These are phyloP conservation scores for Tortrix viridana DNA, from an alignment of 2,888 invertebrate species.

Conservation along the genomic window DNA sequence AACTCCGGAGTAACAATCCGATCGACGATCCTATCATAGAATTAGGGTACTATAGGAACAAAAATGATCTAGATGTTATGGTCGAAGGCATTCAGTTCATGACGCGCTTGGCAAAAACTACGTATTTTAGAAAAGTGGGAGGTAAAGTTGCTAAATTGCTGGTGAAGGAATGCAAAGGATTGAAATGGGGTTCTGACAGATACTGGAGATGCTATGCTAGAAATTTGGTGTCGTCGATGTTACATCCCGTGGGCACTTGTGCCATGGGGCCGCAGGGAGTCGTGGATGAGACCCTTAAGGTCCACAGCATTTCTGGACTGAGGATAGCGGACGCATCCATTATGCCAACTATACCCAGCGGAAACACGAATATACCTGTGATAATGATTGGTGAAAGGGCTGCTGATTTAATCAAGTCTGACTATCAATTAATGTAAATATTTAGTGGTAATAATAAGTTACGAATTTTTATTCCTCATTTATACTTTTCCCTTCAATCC, in stretches of 20 bases:
- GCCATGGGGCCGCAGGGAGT: conserved; percentile 69
- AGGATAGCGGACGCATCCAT: conserved; percentile 72
- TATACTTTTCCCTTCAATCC: too few species aligned
- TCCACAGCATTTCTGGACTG: conserved; percentile 59
- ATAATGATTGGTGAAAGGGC: conserved; percentile 78
- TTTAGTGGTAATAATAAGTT: too few species aligned
- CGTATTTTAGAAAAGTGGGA: conserved; percentile 55
- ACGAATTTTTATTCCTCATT: too few species aligned
- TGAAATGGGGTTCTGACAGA: conserved; percentile 77
- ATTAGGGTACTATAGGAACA: conserved; percentile 61
- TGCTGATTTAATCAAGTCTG: conserved; percentile 71
- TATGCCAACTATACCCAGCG: conserved; percentile 69
- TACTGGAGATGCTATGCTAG: conserved; percentile 87
- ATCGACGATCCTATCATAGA: conserved; percentile 64
- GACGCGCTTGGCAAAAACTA: conserved; percentile 55
- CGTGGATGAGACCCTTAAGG: conserved; percentile 64
- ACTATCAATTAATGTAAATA: conserved; percentile 42
- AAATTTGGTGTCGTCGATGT: conserved; percentile 82
- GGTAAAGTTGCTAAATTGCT: conserved; percentile 54
- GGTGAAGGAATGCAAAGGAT: conserved; percentile 80
- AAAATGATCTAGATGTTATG: conserved; percentile 54
- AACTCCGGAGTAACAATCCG: conserved; percentile 60
- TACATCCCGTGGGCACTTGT: conserved; percentile 83
- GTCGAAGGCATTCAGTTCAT: conserved; percentile 61
- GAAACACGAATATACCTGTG: conserved; percentile 69